phyloP scores from a whole-genome alignment of 1,140 invertebrate genomes.

The Microplitis mediator region DNA sequence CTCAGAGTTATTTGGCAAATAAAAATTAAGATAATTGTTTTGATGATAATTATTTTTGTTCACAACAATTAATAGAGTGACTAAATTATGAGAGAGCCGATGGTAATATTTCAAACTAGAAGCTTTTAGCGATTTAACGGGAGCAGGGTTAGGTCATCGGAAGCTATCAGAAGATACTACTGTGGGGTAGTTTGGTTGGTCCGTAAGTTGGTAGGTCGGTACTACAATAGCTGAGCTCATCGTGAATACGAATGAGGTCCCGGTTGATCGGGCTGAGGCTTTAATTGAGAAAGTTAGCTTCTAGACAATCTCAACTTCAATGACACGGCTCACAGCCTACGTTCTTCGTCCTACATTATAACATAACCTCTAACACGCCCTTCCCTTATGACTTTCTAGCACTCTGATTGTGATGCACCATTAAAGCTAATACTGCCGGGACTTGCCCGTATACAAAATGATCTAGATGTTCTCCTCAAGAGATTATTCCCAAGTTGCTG shows the following conservation, averaged over 20 bases:
- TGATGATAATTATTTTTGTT: no score
- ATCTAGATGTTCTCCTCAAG: conserved; percentile 7
- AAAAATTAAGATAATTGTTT: background rate
- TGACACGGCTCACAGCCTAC: background rate
- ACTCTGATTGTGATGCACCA: conserved; percentile 20
- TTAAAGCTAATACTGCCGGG: conserved; percentile 13
- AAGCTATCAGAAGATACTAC: background rate
- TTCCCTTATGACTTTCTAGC: conserved; percentile 6
- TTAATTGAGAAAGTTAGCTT: conserved; percentile 48
- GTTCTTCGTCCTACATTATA: background rate
- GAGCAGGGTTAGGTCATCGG: background rate
- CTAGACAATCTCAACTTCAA: conserved; percentile 1
- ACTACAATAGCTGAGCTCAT: conserved; percentile 35
- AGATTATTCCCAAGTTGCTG: background rate
- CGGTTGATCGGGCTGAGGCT: conserved; percentile 40
- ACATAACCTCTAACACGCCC: no score
- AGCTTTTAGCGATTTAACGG: background rate
- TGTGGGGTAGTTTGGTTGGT: background rate
- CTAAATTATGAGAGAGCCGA: background rate
- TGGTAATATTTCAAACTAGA: background rate
- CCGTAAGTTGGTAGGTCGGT: no score
- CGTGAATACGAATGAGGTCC: conserved; percentile 46
- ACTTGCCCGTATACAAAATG: background rate
- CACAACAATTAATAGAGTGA: background rate
- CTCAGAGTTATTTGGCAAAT: background rate